These are phyloP conservation scores for Equus quagga DNA, from an alignment of 2,113 vertebrate species.

Conservation along the genomic window DNA sequence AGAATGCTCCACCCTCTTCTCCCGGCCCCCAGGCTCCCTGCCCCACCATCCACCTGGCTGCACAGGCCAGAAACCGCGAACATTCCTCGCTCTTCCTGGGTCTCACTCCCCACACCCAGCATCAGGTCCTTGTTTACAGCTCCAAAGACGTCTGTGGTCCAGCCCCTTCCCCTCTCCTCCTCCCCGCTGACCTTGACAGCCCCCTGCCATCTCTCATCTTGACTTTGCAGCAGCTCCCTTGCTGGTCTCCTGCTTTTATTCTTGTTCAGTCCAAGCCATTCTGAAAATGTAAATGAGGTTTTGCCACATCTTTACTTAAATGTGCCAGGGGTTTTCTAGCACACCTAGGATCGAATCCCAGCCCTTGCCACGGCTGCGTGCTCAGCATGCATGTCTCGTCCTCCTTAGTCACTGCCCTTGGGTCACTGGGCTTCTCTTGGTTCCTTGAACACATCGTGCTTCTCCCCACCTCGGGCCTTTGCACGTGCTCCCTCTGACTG, in stretches of 20 bases:
- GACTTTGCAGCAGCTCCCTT: neutral
- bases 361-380: neutral
- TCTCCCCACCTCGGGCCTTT: neutral
- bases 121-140: neutral
- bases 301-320: neutral
- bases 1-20: no score
- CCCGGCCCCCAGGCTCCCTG: neutral
- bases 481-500: neutral
- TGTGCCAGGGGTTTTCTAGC: neutral
- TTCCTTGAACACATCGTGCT: neutral
- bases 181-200: neutral
- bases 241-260: neutral
- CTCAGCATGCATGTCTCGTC: accelerated
- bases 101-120: neutral
- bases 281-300: neutral
- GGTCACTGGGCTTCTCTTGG: no score
- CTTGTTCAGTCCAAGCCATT: neutral
- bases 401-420: accelerated
- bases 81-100: neutral
- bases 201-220: neutral
- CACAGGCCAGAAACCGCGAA: neutral
- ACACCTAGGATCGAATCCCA: neutral
- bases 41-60: neutral
- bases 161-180: neutral
- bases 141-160: neutral